Percentiles rank a stretch among this genome's conserved stretches.
These are phyloP conservation scores for Mystacides longicornis DNA, from an alignment of 2,888 invertebrate genomes.

Conservation along the genomic window DNA sequence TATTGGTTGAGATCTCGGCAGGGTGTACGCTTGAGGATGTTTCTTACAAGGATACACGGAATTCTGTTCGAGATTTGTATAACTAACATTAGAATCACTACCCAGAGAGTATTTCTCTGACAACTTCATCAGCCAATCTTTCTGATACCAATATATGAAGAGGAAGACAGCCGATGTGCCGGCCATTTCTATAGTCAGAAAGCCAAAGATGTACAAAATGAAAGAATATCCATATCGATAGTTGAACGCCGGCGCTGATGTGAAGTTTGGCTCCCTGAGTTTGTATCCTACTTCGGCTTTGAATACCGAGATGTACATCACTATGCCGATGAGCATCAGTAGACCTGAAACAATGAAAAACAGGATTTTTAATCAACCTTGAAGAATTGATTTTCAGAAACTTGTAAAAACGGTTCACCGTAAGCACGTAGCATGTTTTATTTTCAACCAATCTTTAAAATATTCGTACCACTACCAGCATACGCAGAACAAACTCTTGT, in stretches of 20 bases:
- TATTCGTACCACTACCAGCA: no score
- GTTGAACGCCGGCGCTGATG: slow-evolving; percentile 72
- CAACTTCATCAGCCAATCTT: slow-evolving; percentile 52
- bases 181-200: slow-evolving; percentile 75
- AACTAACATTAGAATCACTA: slow-evolving; percentile 23
- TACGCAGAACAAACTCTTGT: no score
- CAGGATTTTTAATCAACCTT: neutral
- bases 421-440: no score
- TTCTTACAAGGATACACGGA: slow-evolving; percentile 39
- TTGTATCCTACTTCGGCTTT: slow-evolving; percentile 87
- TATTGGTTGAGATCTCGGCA: slow-evolving; percentile 27
- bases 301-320: slow-evolving; percentile 88
- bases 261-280: slow-evolving; percentile 69
- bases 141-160: slow-evolving; percentile 74
- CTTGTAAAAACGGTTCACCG: no score
- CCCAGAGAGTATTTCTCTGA: slow-evolving; percentile 32
- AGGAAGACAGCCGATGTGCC: slow-evolving; percentile 82
- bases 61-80: slow-evolving; percentile 26
- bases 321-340: slow-evolving; percentile 82
- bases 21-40: slow-evolving; percentile 40
- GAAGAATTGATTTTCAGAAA: no score
- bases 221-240: slow-evolving; percentile 87
- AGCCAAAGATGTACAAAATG: slow-evolving; percentile 76
- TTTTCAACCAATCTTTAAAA: no score
- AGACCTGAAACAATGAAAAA: slow-evolving; percentile 56